Percentiles rank a stretch among this genome's conserved stretches.
phyloP scores from a whole-genome alignment of 1,140 invertebrate genomes.

The Theocolax elegans region DNA sequence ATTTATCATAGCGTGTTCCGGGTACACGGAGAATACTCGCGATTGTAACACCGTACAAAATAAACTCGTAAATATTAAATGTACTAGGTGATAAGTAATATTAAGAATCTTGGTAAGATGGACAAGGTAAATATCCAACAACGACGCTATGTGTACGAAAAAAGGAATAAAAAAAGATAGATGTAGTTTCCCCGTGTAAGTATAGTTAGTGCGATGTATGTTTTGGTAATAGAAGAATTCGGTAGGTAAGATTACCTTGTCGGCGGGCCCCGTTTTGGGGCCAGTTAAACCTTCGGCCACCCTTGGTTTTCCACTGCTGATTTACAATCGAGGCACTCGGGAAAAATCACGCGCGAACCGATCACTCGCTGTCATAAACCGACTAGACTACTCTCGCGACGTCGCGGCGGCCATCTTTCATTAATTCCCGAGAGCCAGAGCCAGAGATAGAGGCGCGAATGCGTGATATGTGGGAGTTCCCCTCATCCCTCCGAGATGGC shows the following conservation, averaged over 20 bases:
- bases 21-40: conserved; percentile 19
- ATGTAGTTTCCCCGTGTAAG: neutral
- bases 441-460: neutral
- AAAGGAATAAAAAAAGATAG: conserved; percentile 23
- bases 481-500: conserved; percentile 13
- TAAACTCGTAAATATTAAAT: neutral
- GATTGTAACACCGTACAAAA: neutral
- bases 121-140: neutral
- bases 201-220: conserved; percentile 9
- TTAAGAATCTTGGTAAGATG: too few species aligned
- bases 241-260: conserved; percentile 23
- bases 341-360: conserved; percentile 23
- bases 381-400: conserved; percentile 35
- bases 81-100: too few species aligned
- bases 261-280: conserved; percentile 24
- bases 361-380: conserved; percentile 24
- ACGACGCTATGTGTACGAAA: neutral
- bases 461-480: conserved; percentile 11
- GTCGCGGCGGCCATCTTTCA: conserved; percentile 39
- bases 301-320: conserved; percentile 2
- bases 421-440: conserved; percentile 28
- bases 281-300: conserved; percentile 6
- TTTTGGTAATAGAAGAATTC: neutral
- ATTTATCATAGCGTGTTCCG: conserved; percentile 32
- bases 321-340: conserved; percentile 15